Percentiles rank a stretch among this genome's conserved stretches.
phyloP scores from a whole-genome alignment of 1,140 invertebrate genomes.

The Pseudomyrmex flavicornis region DNA sequence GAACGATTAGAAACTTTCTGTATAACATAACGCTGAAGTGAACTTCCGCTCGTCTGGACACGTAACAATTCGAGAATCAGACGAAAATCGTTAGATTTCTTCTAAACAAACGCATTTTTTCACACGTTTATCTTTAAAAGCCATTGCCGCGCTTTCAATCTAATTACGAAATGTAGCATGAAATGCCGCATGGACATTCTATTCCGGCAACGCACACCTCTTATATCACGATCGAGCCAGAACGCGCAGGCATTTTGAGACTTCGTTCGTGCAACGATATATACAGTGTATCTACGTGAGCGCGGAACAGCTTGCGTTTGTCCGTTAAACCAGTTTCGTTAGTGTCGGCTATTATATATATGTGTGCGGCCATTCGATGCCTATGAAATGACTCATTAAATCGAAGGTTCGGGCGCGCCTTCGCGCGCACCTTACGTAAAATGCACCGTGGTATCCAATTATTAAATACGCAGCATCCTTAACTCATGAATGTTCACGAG shows the following conservation, averaged over 20 bases:
- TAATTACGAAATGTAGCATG: constrained; percentile 47
- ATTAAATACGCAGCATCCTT: not conserved
- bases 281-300: not conserved
- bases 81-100: not conserved
- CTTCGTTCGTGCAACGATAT: not conserved
- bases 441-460: constrained; percentile 7
- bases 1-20: too few species aligned
- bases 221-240: constrained; percentile 43
- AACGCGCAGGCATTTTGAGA: constrained; percentile 50
- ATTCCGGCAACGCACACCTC: not conserved
- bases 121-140: constrained; percentile 26
- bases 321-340: constrained; percentile 54
- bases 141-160: constrained; percentile 28
- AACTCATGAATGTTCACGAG: not conserved
- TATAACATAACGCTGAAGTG: too few species aligned
- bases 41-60: too few species aligned
- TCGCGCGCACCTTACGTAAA: constrained; percentile 1
- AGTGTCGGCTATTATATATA: constrained; percentile 11
- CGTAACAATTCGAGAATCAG: not conserved
- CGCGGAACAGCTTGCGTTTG: not conserved
- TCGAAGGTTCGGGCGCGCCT: not conserved
- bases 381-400: constrained; percentile 37
- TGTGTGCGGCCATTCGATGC: not conserved
- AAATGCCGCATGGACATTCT: constrained; percentile 22
- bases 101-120: constrained; percentile 19